phyloP scores from a whole-genome alignment of 2,888 invertebrate genomes.

The Phytoseiulus persimilis region DNA sequence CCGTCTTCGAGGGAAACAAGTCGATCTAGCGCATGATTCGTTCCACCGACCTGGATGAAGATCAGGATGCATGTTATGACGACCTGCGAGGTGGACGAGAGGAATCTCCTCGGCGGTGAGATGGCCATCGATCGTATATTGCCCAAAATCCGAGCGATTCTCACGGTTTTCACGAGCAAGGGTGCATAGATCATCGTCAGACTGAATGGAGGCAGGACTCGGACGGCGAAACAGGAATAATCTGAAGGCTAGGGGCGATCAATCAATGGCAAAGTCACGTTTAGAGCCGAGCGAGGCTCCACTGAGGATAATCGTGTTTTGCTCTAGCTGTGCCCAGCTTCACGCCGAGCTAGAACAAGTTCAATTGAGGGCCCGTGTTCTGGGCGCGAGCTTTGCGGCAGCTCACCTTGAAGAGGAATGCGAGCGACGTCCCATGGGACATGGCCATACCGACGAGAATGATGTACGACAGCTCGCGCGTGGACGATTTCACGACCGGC shows the following conservation, averaged over 20 bases:
- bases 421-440: slow-evolving; percentile 32
- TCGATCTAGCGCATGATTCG: not conserved
- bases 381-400: not conserved
- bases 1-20: too few species aligned
- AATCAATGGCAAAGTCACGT: not conserved
- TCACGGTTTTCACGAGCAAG: slow-evolving; percentile 28
- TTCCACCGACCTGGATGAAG: slow-evolving; percentile 7
- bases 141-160: slow-evolving; percentile 24
- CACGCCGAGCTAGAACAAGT: too few species aligned
- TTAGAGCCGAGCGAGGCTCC: too few species aligned
- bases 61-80: slow-evolving; percentile 31
- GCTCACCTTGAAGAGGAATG: slow-evolving; percentile 21
- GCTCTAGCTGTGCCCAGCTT: too few species aligned
- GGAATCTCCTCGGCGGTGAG: slow-evolving; percentile 15
- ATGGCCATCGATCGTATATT: slow-evolving; percentile 32
- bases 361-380: too few species aligned
- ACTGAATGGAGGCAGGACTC: slow-evolving; percentile 24
- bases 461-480: slow-evolving; percentile 32
- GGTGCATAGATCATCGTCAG: slow-evolving; percentile 32
- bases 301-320: too few species aligned
- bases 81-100: slow-evolving; percentile 19
- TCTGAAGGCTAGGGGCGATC: not conserved
- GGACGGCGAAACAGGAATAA: slow-evolving; percentile 33
- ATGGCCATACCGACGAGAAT: slow-evolving; percentile 32
- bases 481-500: slow-evolving; percentile 25